Evolutionary conservation across 23 tunicate genomes (phyloP).

Genomic region (Styela plicata): DNA sequence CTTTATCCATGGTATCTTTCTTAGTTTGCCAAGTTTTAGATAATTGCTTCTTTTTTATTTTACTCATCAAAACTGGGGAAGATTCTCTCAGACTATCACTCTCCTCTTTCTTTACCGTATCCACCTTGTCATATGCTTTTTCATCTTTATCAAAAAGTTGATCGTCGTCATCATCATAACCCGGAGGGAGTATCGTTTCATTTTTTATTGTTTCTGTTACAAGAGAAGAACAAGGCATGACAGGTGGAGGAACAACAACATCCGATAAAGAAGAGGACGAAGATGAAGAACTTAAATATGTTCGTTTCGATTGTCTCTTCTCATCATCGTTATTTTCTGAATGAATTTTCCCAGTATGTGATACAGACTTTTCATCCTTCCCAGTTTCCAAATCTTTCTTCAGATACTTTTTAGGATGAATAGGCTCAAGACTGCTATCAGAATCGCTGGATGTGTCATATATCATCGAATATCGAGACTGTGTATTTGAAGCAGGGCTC

Average conservation of each 20-base stretch:
- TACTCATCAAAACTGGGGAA: background rate
- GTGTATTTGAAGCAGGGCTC: background rate
- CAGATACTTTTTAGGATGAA: background rate
- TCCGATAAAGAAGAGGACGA: conserved; percentile 33
- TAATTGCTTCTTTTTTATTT: background rate
- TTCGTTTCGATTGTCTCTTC: background rate
- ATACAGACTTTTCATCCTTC: background rate
- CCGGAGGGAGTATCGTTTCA: conserved; percentile 46
- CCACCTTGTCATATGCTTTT: background rate
- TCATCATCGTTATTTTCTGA: background rate
- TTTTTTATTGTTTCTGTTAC: conserved; percentile 68
- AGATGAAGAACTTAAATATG: conserved; percentile 5
- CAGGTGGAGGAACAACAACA: conserved; percentile 41
- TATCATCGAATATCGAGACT: conserved; percentile 11
- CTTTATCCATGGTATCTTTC: background rate
- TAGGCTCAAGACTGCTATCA: background rate
- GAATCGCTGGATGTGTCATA: conserved; percentile 1
- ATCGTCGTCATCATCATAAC: conserved; percentile 10
- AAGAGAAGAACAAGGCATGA: conserved; percentile 46
- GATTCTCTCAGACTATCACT: background rate
- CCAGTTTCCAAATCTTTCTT: background rate
- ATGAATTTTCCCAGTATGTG: background rate
- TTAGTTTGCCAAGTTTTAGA: background rate
- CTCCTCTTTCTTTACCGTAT: background rate
- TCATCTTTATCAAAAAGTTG: background rate